Conservation (phyloP, 1,140 invertebrate species). For the Acromyrmex echinatior region DNA sequence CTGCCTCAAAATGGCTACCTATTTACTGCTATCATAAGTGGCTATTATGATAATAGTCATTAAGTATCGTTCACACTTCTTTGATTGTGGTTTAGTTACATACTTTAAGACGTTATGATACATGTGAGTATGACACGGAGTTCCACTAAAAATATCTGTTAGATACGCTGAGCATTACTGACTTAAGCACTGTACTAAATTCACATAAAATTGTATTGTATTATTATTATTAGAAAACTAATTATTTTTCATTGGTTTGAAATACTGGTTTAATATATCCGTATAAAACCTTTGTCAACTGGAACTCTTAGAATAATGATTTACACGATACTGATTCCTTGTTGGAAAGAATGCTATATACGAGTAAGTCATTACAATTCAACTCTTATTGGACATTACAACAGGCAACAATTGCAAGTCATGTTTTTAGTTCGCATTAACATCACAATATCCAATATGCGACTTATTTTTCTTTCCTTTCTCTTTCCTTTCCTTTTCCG, state of each 20-base stretch:
- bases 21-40: conserved; percentile 77
- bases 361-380: conserved; percentile 62
- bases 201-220: conserved; percentile 82
- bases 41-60: conserved; percentile 77
- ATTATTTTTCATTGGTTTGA: conserved; percentile 87
- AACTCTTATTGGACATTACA: conserved; percentile 44
- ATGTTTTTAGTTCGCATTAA: conserved; percentile 46
- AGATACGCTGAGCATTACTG: conserved; percentile 85
- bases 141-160: conserved; percentile 85
- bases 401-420: conserved; percentile 64
- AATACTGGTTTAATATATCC: conserved; percentile 87
- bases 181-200: conserved; percentile 84
- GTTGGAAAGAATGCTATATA: conserved; percentile 78
- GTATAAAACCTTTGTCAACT: conserved; percentile 86
- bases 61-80: conserved; percentile 81
- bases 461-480: conserved; percentile 31
- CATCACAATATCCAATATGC: conserved; percentile 34
- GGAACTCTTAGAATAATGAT: conserved; percentile 85
- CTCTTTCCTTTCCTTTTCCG: conserved; percentile 3
- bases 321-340: conserved; percentile 75
- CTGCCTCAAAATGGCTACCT: conserved; percentile 82
- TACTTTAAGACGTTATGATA: conserved; percentile 83
- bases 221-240: conserved; percentile 85
- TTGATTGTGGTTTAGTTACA: conserved; percentile 82
- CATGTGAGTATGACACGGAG: conserved; percentile 85